phyloP scores from a whole-genome alignment of 1,140 invertebrate genomes.

The Drosophila tani region DNA sequence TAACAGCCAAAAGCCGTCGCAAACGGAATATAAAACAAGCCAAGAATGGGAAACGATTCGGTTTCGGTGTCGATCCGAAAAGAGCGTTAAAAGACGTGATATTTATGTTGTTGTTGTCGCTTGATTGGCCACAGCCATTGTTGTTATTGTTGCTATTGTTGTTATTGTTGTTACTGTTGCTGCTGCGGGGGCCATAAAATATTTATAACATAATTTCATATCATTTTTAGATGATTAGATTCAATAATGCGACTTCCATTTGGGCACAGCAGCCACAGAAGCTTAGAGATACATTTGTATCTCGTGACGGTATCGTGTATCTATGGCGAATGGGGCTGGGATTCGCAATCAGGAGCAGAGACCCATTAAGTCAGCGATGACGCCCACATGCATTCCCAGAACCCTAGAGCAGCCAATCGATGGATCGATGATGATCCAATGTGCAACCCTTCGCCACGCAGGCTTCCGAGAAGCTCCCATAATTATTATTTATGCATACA shows the following conservation, averaged over 20 bases:
- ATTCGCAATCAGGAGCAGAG: too few relatives aligned
- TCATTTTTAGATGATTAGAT: slow-evolving; percentile 81
- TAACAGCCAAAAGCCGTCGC: slow-evolving; percentile 69
- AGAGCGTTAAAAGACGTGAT: slow-evolving; percentile 61
- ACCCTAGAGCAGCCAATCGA: slow-evolving; percentile 18
- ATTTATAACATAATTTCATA: slow-evolving; percentile 81
- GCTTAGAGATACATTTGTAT: slow-evolving; percentile 57
- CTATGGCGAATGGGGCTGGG: background rate
- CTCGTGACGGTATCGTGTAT: slow-evolving; percentile 10
- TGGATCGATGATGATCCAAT: slow-evolving; percentile 49
- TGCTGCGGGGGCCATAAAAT: slow-evolving; percentile 58
- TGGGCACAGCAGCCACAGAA: slow-evolving; percentile 27
- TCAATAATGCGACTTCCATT: slow-evolving; percentile 60
- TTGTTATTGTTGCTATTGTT: slow-evolving; percentile 31
- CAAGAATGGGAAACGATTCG: slow-evolving; percentile 28
- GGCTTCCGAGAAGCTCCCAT: slow-evolving; percentile 60
- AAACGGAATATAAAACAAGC: slow-evolving; percentile 27
- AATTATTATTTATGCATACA: slow-evolving; percentile 81
- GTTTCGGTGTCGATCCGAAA: slow-evolving; percentile 36
- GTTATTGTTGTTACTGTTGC: slow-evolving; percentile 1
- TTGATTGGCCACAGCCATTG: slow-evolving; percentile 52
- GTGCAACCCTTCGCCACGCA: slow-evolving; percentile 4
- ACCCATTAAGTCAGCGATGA: slow-evolving; percentile 27
- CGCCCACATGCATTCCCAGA: slow-evolving; percentile 61
- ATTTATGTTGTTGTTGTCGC: slow-evolving; percentile 46